Evolutionary conservation across 1,140 invertebrate genomes (phyloP).

Genomic region (Ceratitis capitata): DNA sequence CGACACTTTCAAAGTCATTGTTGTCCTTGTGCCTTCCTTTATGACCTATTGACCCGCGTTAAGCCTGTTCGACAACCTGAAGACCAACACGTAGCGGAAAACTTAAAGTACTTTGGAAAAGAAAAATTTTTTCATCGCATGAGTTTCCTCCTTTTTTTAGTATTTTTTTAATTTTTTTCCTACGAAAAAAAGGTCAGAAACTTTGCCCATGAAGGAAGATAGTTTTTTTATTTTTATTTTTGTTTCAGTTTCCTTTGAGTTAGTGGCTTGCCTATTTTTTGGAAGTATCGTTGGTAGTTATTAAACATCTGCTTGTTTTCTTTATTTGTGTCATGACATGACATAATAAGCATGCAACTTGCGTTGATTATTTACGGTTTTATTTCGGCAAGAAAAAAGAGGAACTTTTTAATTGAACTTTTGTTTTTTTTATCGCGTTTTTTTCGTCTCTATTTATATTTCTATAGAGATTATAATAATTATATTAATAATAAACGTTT

Average conservation of each 20-base stretch:
- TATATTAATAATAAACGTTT: too few species aligned
- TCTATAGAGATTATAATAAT: too few species aligned
- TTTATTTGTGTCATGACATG: neutral
- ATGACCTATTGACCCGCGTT: neutral
- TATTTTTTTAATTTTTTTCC: neutral
- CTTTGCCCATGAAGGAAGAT: slow-evolving; percentile 5
- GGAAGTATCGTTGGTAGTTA: neutral
- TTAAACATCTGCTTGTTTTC: neutral
- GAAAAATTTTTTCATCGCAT: neutral
- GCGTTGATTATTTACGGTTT: neutral
- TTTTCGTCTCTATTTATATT: too few species aligned
- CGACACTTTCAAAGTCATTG: neutral
- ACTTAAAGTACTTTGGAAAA: neutral
- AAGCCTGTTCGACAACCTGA: neutral
- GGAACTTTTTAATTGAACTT: neutral
- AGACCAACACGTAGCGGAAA: neutral
- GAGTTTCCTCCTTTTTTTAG: neutral
- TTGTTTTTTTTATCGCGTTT: neutral
- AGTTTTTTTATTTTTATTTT: too few species aligned
- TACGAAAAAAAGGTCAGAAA: neutral
- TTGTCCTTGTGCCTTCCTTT: neutral
- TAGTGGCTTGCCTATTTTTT: neutral
- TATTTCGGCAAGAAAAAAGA: neutral
- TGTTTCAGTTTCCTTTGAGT: neutral
- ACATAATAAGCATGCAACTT: neutral